Conservation (phyloP, 2,797 vertebrate species). For the Trachurus trachurus region DNA sequence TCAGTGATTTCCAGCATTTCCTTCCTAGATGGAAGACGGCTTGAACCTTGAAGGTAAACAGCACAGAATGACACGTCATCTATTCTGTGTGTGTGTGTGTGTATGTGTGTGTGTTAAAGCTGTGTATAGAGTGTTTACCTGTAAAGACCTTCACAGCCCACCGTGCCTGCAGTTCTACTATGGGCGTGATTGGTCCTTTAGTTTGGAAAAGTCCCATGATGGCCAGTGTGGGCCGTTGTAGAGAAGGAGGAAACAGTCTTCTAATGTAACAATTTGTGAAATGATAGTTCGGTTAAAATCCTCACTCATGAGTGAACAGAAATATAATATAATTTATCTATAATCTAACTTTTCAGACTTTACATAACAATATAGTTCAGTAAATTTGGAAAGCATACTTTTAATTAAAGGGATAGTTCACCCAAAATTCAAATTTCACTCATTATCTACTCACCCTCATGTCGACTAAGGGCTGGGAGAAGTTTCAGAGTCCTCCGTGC, state of each 20-base stretch:
- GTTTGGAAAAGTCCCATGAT: too few relatives aligned
- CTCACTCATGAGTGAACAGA: not conserved
- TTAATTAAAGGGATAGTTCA: too few relatives aligned
- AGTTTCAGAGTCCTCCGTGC: too few relatives aligned
- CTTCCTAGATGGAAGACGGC: slow-evolving; percentile 68
- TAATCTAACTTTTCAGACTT: not conserved
- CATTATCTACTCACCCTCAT: too few relatives aligned
- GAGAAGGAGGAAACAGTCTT: slow-evolving; percentile 81
- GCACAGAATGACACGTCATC: not conserved
- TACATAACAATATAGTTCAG: not conserved
- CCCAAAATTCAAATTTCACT: too few relatives aligned
- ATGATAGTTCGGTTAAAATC: too few relatives aligned
- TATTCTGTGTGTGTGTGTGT: not conserved
- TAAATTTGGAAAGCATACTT: not conserved
- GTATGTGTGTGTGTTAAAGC: not conserved
- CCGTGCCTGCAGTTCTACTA: slow-evolving; percentile 86
- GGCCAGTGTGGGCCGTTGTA: too few relatives aligned
- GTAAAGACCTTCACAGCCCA: slow-evolving; percentile 85
- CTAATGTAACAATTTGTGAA: slow-evolving; percentile 32
- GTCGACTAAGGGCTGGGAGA: too few relatives aligned
- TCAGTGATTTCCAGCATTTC: slow-evolving; percentile 76
- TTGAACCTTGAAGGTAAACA: slow-evolving; percentile 70
- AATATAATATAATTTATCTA: not conserved
- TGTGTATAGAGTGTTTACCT: slow-evolving; percentile 74
- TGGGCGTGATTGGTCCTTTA: slow-evolving; percentile 80